Conservation (phyloP, 2,888 invertebrate species). For the Oconnorella tubifera region DNA sequence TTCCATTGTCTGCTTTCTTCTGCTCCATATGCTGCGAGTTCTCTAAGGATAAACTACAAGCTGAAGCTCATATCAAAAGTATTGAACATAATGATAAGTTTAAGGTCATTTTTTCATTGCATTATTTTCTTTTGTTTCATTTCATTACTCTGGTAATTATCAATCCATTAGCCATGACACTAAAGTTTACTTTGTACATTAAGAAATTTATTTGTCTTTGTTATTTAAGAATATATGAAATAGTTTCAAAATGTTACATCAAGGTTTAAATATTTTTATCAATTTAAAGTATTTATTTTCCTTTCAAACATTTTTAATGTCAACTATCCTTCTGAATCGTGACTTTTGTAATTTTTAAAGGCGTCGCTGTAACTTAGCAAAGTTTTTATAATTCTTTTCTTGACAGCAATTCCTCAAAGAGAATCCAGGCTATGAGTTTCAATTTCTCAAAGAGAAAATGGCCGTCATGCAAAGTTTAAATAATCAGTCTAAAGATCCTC, state of each 20-base stretch:
- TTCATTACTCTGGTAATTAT: too few relatives aligned
- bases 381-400: too few relatives aligned
- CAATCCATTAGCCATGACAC: too few relatives aligned
- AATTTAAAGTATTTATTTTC: background rate
- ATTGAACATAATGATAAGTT: conserved; percentile 19
- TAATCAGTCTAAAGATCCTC: too few relatives aligned
- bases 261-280: background rate
- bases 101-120: conserved; percentile 13
- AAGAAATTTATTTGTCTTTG: too few relatives aligned
- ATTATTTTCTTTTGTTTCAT: background rate
- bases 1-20: conserved; percentile 18
- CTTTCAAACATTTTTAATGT: background rate
- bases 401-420: conserved; percentile 12
- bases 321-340: too few relatives aligned
- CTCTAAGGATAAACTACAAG: conserved; percentile 6
- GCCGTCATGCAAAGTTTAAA: conserved; percentile 8
- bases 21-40: conserved; percentile 21
- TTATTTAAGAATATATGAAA: background rate
- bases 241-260: too few relatives aligned
- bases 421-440: conserved; percentile 8
- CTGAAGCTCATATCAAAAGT: conserved; percentile 14
- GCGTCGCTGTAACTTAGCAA: too few relatives aligned
- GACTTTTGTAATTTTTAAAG: too few relatives aligned
- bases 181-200: too few relatives aligned
- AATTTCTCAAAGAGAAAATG: conserved; percentile 11